Evolutionary conservation across 2,888 invertebrate species (phyloP), one percentile per base, ranked within the genome.

Genomic region (Polia nebulosa): DNA sequence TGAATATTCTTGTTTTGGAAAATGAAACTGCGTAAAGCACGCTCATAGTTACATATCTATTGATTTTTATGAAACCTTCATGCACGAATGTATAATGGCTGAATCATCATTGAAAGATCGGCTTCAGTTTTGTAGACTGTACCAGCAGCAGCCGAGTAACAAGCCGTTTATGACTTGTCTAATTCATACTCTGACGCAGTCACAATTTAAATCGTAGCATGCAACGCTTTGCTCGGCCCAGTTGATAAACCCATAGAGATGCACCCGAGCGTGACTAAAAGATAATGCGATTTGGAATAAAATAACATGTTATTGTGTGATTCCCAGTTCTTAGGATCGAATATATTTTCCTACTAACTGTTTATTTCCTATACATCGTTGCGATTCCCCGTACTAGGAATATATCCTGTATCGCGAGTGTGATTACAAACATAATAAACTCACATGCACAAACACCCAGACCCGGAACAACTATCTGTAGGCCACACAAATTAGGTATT

Each of bases 201-300:
- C 1, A 34, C 57, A 57, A 36, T 64, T 67, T 61, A 63, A 77
- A 77, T 67, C 13, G 67, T 57, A 8, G 60, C 59, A 49, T 60
- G 66, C 45, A 51, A 52, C 45, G 77, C 55, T 67, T 77, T 61
- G 72, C 39, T 49, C 56, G 51, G 77, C 62, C 57, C 47, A 63
- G 63, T 77, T 77, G 36, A 72, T 72, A 77, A 67, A 39, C 58
- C 59, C 36, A 76, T 72, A 67, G 47, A 57, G 72, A 72, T 77
- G 67, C 44, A 20, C n/a, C 62, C 44, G 20, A 72, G 72, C 67
- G 63, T 67, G 49, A 49, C 67, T 57, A 45, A 53, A 72, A 67
- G 59, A 64, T 72, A 72, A 72, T 77, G 25, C 15, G 57, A 72
- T 72, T 76, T 72, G 63, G 49, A 63, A 72, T 67, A 60, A 76